Percentiles rank a stretch among this genome's conserved stretches.
Evolutionary conservation across 2,113 vertebrate genomes (phyloP).

Genomic region (Microcebus jonahi): DNA sequence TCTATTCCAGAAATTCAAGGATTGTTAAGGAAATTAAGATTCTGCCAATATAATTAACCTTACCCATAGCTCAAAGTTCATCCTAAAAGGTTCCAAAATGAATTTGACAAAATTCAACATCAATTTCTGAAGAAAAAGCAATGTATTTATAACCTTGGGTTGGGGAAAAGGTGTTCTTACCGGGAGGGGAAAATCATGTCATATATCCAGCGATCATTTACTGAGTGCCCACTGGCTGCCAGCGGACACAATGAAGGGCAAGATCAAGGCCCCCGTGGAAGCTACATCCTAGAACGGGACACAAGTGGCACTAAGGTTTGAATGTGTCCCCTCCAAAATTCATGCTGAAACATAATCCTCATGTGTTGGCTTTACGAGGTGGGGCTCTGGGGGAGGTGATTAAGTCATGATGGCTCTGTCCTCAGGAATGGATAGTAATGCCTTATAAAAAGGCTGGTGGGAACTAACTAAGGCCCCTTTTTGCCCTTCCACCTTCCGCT

Average conservation of each 20-base stretch:
- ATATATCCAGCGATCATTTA: background rate
- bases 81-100: background rate
- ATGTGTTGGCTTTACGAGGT: background rate
- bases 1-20: background rate
- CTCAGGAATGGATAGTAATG: background rate
- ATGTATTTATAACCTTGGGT: background rate
- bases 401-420: background rate
- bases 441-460: background rate
- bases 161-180: background rate
- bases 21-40: background rate
- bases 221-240: background rate
- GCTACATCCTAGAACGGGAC: background rate
- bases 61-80: background rate
- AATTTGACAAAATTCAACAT: background rate
- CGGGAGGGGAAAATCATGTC: background rate
- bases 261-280: background rate
- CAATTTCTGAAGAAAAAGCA: background rate
- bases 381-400: background rate
- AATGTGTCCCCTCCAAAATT: background rate
- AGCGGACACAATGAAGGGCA: background rate
- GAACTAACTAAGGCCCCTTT: background rate
- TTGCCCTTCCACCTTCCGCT: background rate
- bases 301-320: background rate
- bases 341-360: background rate
- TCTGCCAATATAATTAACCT: background rate